Evolutionary conservation across 2,113 vertebrate genomes (phyloP).

Genomic region (Mobula birostris): DNA sequence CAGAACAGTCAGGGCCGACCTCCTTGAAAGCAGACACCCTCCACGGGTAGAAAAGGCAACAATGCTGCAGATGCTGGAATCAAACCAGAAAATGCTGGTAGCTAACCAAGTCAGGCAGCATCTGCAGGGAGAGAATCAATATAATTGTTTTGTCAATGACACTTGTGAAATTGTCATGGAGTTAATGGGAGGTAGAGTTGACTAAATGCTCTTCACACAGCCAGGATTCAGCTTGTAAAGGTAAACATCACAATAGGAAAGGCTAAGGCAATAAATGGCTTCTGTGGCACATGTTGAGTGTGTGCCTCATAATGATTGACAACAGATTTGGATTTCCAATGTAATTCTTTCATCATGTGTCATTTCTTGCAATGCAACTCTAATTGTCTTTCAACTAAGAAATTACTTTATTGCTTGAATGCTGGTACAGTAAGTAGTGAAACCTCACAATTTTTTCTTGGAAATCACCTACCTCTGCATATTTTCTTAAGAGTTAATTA

Average conservation of each 20-base stretch:
- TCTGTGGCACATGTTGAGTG: background rate
- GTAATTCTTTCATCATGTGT: background rate
- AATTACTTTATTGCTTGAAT: background rate
- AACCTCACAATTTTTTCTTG: background rate
- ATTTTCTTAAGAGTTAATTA: background rate
- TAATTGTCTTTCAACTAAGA: background rate
- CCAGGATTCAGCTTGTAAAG: background rate
- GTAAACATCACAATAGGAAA: background rate
- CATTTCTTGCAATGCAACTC: background rate
- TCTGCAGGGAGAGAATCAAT: no score
- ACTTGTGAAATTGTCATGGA: no score
- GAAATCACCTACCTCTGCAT: background rate
- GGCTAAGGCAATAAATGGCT: background rate
- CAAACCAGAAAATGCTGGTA: no score
- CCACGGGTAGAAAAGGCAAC: background rate
- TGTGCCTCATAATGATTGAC: background rate
- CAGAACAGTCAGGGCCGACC: background rate
- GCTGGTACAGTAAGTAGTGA: background rate
- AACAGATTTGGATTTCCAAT: background rate
- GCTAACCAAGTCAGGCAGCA: no score
- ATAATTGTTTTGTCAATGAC: no score
- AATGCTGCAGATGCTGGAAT: no score
- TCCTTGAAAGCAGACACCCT: background rate
- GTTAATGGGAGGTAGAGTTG: background rate
- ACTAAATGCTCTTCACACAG: background rate